Evolutionary conservation across 2,797 vertebrate genomes (phyloP).

Genomic region (Tinamus major): DNA sequence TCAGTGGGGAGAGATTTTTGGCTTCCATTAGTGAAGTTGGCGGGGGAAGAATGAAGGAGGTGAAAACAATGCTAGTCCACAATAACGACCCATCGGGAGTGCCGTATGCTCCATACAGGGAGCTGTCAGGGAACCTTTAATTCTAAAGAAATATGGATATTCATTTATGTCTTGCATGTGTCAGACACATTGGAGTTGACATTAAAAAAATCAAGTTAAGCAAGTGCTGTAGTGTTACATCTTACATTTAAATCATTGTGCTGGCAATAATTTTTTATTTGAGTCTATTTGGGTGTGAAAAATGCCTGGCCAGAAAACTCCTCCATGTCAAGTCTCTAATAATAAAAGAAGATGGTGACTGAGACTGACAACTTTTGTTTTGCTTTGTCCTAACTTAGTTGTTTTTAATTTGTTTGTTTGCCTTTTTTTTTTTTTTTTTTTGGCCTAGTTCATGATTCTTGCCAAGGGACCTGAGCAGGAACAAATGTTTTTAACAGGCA

Average conservation of each 20-base stretch:
- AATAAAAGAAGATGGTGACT: slow-evolving; percentile 52
- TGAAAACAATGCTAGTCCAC: slow-evolving; percentile 28
- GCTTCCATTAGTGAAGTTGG: background rate
- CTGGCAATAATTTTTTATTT: slow-evolving; percentile 70
- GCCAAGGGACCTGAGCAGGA: slow-evolving; percentile 8
- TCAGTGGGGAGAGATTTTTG: background rate
- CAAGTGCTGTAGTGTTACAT: slow-evolving; percentile 64
- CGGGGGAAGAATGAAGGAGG: background rate
- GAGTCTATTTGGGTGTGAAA: slow-evolving; percentile 68
- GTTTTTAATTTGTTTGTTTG: background rate
- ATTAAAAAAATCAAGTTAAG: slow-evolving; percentile 58
- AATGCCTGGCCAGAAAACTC: slow-evolving; percentile 64
- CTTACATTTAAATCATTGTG: slow-evolving; percentile 65
- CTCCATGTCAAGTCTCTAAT: slow-evolving; percentile 48
- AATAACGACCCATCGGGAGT: background rate
- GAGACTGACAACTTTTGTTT: background rate
- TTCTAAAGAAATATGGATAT: slow-evolving; percentile 63
- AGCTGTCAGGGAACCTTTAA: slow-evolving; percentile 50
- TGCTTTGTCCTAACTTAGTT: background rate
- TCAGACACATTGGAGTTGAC: slow-evolving; percentile 59
- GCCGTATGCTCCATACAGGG: slow-evolving; percentile 1
- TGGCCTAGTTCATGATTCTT: background rate
- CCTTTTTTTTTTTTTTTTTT: background rate
- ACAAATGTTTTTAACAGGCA: slow-evolving; percentile 29
- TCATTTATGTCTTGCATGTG: slow-evolving; percentile 60